Base-by-base conservation (phyloP, 2,888 invertebrate species). In the Epinotia demarniana region DNA sequence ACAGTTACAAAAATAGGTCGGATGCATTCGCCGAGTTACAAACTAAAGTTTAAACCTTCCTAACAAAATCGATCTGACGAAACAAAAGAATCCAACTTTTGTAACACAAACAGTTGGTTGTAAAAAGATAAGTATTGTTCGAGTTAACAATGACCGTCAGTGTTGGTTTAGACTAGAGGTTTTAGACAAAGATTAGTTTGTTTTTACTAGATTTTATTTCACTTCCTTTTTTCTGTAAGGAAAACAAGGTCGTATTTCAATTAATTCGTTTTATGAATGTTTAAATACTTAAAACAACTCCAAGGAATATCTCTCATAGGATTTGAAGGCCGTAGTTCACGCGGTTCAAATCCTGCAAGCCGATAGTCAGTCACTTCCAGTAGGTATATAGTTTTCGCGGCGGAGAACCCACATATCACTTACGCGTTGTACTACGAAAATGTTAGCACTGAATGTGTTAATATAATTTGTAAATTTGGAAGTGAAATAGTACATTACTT, bases 71-170 rank as follows among this genome's bases (percentile, higher is more conserved):
- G 58, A 39, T 60, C 69, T 23, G 27, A 27, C 69, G 57, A 69
- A 69, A 69, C 69, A 69, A 60, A 68, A 57, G 68, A 46, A 39
- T 43, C 19, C 13, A 46, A 57, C 57, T 58, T 69, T 58, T n/a
- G 58, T 69, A 27, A 60, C 60, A 60, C 69, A 57, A 68, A 60
- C 46, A 57, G 58, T 58, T n/a, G 64, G 57, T 18, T 19, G 63
- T 39, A 68, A 57, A 43, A 68, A 68, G 39, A 58, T 68, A 68
- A 68, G 43, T 68, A 39, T 67, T 64, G 64, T 39, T 9, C 9
- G 46, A 67, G 66, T 67, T 57, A 57, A 66, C 66, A 66, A 66
- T 66, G 66, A 53, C 66, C 33, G 66, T 49, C 66, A n/a, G 66
- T 66, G 66, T 66, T 66, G 33, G 53, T 27, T 66, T 66, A 66